phyloP scores from a whole-genome alignment of 2,797 vertebrate genomes.

The Pantherophis vulpinus region DNA sequence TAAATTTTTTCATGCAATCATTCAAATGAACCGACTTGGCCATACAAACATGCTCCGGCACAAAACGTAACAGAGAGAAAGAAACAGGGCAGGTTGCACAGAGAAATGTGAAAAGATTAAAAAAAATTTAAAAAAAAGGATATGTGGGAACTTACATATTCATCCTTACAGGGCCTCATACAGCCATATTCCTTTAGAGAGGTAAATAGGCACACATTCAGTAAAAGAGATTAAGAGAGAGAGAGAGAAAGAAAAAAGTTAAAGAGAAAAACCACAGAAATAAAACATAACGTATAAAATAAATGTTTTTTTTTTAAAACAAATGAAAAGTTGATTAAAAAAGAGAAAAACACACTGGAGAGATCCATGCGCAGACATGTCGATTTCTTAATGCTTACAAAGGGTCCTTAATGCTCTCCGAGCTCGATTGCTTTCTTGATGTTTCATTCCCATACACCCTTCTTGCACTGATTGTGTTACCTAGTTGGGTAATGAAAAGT shows the following conservation, averaged over 20 bases:
- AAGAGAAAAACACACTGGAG: not conserved
- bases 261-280: conserved; percentile 58
- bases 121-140: conserved; percentile 72
- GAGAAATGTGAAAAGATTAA: conserved; percentile 56
- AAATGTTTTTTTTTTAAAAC: conserved; percentile 3
- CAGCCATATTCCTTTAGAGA: conserved; percentile 88
- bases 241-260: conserved; percentile 35
- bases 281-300: not conserved
- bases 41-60: not conserved
- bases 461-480: not conserved
- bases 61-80: not conserved
- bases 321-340: conserved; percentile 10
- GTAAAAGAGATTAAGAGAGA: conserved; percentile 59
- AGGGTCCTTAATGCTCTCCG: not conserved
- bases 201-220: conserved; percentile 75
- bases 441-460: not conserved
- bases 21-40: not conserved
- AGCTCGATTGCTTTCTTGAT: not conserved
- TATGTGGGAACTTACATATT: conserved; percentile 89
- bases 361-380: not conserved
- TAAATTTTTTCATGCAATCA: conserved; percentile 42
- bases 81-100: conserved; percentile 45
- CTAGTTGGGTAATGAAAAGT: not conserved
- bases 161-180: conserved; percentile 91
- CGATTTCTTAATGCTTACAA: not conserved